These are phyloP conservation scores for Megaceryle alcyon DNA, from an alignment of 2,797 vertebrate species.

Conservation along the genomic window DNA sequence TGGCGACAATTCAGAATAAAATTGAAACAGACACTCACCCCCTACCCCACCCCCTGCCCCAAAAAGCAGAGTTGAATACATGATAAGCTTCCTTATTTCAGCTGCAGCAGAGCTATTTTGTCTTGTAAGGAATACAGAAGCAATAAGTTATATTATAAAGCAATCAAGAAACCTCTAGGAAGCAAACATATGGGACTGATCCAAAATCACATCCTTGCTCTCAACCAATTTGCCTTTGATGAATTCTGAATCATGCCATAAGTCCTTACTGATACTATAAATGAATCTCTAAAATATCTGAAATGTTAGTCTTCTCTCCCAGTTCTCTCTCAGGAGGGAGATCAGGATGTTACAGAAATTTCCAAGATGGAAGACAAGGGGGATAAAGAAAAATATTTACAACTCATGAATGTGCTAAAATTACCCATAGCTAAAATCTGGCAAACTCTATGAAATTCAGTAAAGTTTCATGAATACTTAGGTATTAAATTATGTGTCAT, in stretches of 20 bases:
- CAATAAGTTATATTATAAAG: background rate
- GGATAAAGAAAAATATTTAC: background rate
- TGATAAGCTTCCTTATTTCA: too few species aligned
- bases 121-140: background rate
- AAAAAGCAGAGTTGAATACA: too few species aligned
- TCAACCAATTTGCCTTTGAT: background rate
- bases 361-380: background rate
- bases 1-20: background rate
- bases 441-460: background rate
- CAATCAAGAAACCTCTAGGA: background rate
- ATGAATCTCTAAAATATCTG: background rate
- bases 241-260: background rate
- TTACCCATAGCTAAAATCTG: background rate
- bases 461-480: background rate
- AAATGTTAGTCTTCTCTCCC: background rate
- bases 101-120: background rate
- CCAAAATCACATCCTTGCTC: background rate
- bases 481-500: background rate
- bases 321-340: background rate
- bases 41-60: too few species aligned
- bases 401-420: background rate
- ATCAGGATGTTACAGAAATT: background rate
- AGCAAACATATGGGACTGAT: background rate
- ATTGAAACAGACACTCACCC: background rate
- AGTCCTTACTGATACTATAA: background rate